phyloP scores from a whole-genome alignment of 1,140 invertebrate species.

The Platyscapa corneri region DNA sequence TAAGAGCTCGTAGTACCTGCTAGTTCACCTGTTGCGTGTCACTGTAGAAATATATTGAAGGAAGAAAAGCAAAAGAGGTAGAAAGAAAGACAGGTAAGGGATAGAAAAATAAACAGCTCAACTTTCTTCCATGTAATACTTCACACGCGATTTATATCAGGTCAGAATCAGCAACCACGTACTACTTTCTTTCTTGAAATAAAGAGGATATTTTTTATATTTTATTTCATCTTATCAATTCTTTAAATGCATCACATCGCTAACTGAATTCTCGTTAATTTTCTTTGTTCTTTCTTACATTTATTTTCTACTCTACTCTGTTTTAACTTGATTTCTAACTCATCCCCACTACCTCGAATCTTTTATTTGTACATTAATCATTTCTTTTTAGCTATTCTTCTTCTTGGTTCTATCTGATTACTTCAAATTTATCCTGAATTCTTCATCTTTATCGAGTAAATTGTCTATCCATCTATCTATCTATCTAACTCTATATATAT shows the following conservation, averaged over 20 bases:
- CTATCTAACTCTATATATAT: too few species aligned
- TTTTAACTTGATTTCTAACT: too few species aligned
- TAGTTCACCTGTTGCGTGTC: slow-evolving; percentile 67
- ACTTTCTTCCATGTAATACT: background rate
- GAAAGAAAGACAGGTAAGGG: background rate
- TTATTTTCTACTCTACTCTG: too few species aligned
- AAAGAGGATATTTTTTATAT: too few species aligned
- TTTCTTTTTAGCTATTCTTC: too few species aligned
- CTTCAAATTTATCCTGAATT: background rate
- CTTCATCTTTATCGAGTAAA: background rate
- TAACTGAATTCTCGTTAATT: background rate
- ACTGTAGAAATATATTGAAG: background rate
- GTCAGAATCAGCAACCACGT: background rate
- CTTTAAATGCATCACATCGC: too few species aligned
- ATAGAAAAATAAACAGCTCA: background rate
- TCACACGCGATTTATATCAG: background rate
- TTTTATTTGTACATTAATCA: too few species aligned
- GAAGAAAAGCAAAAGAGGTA: background rate
- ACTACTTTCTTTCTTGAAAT: too few species aligned
- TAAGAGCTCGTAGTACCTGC: background rate
- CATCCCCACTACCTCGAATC: too few species aligned
- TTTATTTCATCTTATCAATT: too few species aligned
- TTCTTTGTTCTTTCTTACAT: background rate
- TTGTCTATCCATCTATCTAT: too few species aligned
- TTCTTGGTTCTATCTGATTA: background rate